Evolutionary conservation across 2,113 vertebrate species (phyloP).

Genomic region (Irena cyanogastra): DNA sequence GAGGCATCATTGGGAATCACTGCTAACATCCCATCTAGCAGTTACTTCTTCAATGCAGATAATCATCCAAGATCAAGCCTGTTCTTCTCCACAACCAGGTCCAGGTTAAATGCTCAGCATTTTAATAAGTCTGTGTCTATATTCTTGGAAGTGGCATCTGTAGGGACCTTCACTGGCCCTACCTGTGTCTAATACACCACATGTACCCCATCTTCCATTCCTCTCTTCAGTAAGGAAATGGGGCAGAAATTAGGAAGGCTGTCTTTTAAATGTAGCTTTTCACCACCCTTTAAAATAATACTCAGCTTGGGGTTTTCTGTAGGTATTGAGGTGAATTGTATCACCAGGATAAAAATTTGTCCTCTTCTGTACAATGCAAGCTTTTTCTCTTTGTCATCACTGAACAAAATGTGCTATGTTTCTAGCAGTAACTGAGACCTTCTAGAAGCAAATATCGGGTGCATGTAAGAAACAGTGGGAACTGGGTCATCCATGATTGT

Average conservation of each 20-base stretch:
- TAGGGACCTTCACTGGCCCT: neutral
- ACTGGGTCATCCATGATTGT: conserved; percentile 2
- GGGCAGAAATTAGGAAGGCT: neutral
- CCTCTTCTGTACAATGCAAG: neutral
- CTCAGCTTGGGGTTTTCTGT: neutral
- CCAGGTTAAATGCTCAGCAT: neutral
- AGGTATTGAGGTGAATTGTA: neutral
- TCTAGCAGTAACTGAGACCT: neutral
- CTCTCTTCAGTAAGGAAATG: neutral
- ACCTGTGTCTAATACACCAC: neutral
- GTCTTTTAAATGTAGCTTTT: neutral
- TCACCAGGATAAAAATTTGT: neutral
- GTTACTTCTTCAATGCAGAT: neutral
- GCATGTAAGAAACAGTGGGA: neutral
- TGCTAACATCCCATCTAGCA: neutral
- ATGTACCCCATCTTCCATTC: neutral
- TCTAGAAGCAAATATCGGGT: neutral
- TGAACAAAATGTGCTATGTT: neutral
- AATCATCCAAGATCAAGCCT: neutral
- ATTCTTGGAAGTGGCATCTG: neutral
- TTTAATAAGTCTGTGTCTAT: neutral
- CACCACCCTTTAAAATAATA: neutral
- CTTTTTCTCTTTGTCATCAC: neutral
- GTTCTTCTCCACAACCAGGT: neutral
- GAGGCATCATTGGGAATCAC: neutral